Evolutionary conservation across 2,113 vertebrate genomes (phyloP).

Genomic region (Microcebus jonahi): DNA sequence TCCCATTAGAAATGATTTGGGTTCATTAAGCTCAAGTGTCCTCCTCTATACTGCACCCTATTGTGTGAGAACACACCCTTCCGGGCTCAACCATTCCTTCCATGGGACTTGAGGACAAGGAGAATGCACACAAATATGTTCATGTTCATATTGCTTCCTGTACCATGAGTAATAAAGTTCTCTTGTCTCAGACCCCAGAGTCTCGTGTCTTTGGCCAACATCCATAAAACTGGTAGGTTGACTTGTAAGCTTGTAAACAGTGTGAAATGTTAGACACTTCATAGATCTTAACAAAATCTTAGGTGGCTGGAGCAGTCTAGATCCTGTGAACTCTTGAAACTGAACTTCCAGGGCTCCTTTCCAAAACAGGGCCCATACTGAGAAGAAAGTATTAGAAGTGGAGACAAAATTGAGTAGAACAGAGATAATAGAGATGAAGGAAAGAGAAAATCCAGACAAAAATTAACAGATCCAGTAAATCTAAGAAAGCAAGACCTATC

Average conservation of each 20-base stretch:
- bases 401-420: slow-evolving; percentile 16
- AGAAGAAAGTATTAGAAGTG: neutral
- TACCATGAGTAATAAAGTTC: neutral
- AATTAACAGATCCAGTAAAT: neutral
- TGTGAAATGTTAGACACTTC: neutral
- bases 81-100: neutral
- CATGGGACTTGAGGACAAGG: neutral
- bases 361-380: neutral
- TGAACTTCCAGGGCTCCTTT: neutral
- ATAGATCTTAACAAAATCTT: neutral
- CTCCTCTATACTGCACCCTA: neutral
- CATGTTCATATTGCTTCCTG: neutral
- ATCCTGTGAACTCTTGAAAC: neutral
- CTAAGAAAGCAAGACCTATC: neutral
- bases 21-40: neutral
- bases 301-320: neutral
- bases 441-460: neutral
- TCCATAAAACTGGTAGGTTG: neutral
- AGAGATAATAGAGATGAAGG: neutral
- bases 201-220: neutral
- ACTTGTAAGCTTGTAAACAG: neutral
- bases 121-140: neutral
- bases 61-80: neutral
- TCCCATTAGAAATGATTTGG: neutral
- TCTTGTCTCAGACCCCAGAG: neutral